Conservation (phyloP, 2,797 vertebrate genomes). For the Anabas testudineus region DNA sequence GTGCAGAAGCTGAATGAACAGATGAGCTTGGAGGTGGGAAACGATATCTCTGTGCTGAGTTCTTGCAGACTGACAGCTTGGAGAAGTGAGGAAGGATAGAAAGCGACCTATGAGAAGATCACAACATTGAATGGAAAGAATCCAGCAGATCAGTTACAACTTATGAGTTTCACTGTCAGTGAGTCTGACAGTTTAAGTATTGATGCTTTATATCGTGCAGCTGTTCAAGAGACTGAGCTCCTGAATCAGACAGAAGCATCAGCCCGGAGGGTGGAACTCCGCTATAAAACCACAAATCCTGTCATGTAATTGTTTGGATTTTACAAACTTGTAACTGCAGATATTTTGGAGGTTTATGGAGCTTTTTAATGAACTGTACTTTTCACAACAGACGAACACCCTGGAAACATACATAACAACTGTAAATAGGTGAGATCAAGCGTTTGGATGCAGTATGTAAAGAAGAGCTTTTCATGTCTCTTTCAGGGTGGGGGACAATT, state of each 20-base stretch:
- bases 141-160: neutral
- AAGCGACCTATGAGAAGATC: neutral
- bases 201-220: neutral
- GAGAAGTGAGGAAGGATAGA: neutral
- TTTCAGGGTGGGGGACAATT: conserved; percentile 22
- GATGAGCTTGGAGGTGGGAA: neutral
- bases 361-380: conserved; percentile 33
- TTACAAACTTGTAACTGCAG: conserved; percentile 40
- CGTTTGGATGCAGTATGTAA: conserved; percentile 7
- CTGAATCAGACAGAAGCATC: conserved; percentile 1
- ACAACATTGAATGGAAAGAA: neutral
- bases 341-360: conserved; percentile 49
- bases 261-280: conserved; percentile 33
- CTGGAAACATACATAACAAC: conserved; percentile 28
- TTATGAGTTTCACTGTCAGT: neutral
- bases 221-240: neutral
- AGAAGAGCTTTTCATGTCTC: conserved; percentile 19
- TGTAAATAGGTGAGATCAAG: neutral
- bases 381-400: conserved; percentile 12
- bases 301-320: conserved; percentile 24
- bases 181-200: neutral
- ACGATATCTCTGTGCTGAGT: neutral
- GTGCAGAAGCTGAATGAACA: neutral
- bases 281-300: conserved; percentile 45
- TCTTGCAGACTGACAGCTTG: neutral